These are phyloP conservation scores for Hermatobates lingyangjiaoensis DNA, from an alignment of 1,140 invertebrate genomes.

Conservation along the genomic window DNA sequence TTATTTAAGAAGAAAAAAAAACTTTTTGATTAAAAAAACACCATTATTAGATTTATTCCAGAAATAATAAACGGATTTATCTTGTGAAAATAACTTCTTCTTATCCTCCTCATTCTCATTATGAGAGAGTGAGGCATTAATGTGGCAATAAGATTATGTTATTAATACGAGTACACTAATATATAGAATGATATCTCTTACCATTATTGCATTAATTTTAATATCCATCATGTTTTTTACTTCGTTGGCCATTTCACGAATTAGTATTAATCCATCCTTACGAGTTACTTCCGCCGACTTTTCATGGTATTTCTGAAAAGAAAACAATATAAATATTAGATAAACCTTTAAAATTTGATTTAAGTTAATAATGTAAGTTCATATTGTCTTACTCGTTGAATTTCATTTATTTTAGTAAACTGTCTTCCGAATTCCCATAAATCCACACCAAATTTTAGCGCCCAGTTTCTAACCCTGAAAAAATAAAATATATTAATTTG, in stretches of 20 bases:
- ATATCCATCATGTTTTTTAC: slow-evolving; percentile 81
- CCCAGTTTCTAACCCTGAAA: slow-evolving; percentile 80
- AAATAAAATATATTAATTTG: no score
- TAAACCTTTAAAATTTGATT: no score
- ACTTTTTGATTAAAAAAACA: no score
- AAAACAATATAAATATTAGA: slow-evolving; percentile 5
- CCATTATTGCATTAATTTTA: slow-evolving; percentile 74
- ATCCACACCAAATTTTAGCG: slow-evolving; percentile 69
- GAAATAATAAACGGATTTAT: no score
- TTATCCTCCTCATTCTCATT: no score
- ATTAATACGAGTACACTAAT: no score
- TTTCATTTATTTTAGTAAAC: slow-evolving; percentile 69
- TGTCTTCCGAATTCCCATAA: slow-evolving; percentile 71
- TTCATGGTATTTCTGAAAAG: slow-evolving; percentile 52
- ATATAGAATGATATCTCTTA: slow-evolving; percentile 35
- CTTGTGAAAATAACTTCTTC: no score
- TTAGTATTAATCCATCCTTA: slow-evolving; percentile 63
- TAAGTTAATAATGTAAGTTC: no score
- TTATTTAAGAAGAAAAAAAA: no score
- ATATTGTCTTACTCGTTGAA: slow-evolving; percentile 51
- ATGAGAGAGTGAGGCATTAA: no score
- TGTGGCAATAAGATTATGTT: no score
- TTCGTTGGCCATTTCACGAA: slow-evolving; percentile 62
- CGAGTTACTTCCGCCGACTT: slow-evolving; percentile 46
- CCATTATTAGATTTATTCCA: no score